Evolutionary conservation across 92 coral and sea anemone species (phyloP).

Genomic region (Hydrozoanthus gracilis): DNA sequence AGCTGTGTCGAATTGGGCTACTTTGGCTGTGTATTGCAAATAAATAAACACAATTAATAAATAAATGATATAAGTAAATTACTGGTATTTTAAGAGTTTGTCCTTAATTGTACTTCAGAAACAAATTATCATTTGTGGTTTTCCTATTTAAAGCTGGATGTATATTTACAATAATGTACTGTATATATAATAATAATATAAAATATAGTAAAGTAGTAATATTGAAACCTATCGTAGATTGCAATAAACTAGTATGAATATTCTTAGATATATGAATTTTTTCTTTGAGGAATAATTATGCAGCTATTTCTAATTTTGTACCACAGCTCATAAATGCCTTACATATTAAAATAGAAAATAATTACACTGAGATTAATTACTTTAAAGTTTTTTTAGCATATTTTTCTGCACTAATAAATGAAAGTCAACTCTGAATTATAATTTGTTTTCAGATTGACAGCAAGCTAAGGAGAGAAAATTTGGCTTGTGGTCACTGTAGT

Average conservation of each 20-base stretch:
- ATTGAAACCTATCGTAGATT: too few relatives aligned
- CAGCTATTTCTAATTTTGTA: not conserved
- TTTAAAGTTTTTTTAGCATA: too few relatives aligned
- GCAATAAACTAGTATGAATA: too few relatives aligned
- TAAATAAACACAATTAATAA: not conserved
- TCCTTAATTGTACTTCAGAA: conserved; percentile 9
- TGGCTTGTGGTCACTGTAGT: conserved; percentile 65
- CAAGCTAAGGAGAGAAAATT: too few relatives aligned
- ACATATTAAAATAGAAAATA: not conserved
- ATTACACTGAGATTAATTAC: not conserved
- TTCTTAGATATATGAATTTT: too few relatives aligned
- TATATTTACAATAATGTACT: not conserved
- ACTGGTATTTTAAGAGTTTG: not conserved
- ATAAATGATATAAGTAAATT: not conserved
- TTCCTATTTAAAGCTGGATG: not conserved
- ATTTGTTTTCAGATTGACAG: not conserved
- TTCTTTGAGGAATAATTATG: too few relatives aligned
- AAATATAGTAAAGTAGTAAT: too few relatives aligned
- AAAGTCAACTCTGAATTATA: not conserved
- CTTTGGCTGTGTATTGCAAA: not conserved
- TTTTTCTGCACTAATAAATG: not conserved
- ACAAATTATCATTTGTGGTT: not conserved
- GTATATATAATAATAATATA: too few relatives aligned
- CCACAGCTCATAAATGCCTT: not conserved
- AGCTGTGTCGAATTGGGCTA: conserved; percentile 2